Conservation (phyloP, 2,113 vertebrate species). For the Capreolus pygargus region DNA sequence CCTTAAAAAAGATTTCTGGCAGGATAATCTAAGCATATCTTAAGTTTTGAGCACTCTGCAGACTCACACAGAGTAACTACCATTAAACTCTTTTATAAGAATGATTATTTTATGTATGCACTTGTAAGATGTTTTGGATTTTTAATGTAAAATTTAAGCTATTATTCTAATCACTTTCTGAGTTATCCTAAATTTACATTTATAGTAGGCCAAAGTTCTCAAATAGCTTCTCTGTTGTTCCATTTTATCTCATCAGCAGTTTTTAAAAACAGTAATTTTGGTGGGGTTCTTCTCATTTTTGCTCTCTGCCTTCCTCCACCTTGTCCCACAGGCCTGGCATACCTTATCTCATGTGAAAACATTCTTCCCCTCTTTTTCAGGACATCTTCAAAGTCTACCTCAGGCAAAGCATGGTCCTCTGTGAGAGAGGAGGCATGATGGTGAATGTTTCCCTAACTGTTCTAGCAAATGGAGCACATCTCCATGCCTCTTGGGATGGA, state of each 20-base stretch:
- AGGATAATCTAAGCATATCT: constrained; percentile 18
- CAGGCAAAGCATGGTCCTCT: not conserved
- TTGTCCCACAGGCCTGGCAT: not conserved
- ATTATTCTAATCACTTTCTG: constrained; percentile 41
- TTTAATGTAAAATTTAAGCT: not conserved
- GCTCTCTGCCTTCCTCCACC: not conserved
- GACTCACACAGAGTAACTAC: constrained; percentile 43
- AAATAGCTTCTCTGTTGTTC: constrained; percentile 7
- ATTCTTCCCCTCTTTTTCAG: not conserved
- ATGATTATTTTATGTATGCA: not conserved
- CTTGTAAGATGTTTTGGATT: not conserved
- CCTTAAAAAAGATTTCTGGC: not conserved
- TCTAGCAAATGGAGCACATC: not conserved
- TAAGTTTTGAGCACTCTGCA: not conserved
- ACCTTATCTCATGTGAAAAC: not conserved
- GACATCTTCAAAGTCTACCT: not conserved
- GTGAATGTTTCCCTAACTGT: not conserved
- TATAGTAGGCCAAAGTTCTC: not conserved
- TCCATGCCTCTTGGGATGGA: not conserved
- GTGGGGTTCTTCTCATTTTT: not conserved
- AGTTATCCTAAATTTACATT: constrained; percentile 22
- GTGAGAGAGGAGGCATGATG: not conserved
- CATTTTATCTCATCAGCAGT: not conserved
- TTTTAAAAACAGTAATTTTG: not conserved
- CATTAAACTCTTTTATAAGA: constrained; percentile 39